Percentiles rank a stretch among this genome's conserved stretches.
phyloP scores from a whole-genome alignment of 2,113 vertebrate species.

The Pristiophorus japonicus region DNA sequence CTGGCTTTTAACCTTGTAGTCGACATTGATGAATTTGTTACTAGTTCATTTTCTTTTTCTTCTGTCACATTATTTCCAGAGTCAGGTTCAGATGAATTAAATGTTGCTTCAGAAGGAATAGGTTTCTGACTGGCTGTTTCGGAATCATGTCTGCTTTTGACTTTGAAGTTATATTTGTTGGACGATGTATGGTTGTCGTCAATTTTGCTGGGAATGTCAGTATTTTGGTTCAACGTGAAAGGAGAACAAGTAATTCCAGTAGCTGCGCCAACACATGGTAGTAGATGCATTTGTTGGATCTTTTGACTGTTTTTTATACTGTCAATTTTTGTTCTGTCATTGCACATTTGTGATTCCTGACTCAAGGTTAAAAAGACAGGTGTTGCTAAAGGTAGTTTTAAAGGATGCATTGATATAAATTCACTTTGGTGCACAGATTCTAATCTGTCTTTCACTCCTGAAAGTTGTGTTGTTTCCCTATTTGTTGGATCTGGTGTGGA shows the following conservation, averaged over 20 bases:
- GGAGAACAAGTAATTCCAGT: not conserved
- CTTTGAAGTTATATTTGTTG: slow-evolving; percentile 1
- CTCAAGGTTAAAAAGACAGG: slow-evolving; percentile 49
- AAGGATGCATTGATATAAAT: slow-evolving; percentile 46
- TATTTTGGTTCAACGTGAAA: not conserved
- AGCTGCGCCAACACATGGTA: not conserved
- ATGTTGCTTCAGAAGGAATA: slow-evolving; percentile 39
- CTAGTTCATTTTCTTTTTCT: slow-evolving; percentile 42
- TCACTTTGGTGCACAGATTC: slow-evolving; percentile 50
- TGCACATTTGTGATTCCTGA: slow-evolving; percentile 37
- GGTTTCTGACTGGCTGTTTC: slow-evolving; percentile 42
- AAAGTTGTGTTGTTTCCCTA: slow-evolving; percentile 48
- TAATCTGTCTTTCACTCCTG: slow-evolving; percentile 50
- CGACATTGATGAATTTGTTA: slow-evolving; percentile 42
- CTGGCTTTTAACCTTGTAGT: slow-evolving; percentile 41
- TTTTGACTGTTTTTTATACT: not conserved
- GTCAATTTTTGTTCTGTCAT: not conserved
- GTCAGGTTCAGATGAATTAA: slow-evolving; percentile 17
- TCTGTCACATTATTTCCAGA: slow-evolving; percentile 42
- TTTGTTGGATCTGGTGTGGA: slow-evolving; percentile 43
- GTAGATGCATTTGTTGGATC: not conserved
- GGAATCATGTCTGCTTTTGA: slow-evolving; percentile 39
- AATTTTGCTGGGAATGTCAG: not conserved
- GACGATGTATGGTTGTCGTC: not conserved
- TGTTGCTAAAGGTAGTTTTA: slow-evolving; percentile 50